These are phyloP conservation scores for Equus przewalskii DNA, from an alignment of 2,113 vertebrate genomes.

Conservation along the genomic window DNA sequence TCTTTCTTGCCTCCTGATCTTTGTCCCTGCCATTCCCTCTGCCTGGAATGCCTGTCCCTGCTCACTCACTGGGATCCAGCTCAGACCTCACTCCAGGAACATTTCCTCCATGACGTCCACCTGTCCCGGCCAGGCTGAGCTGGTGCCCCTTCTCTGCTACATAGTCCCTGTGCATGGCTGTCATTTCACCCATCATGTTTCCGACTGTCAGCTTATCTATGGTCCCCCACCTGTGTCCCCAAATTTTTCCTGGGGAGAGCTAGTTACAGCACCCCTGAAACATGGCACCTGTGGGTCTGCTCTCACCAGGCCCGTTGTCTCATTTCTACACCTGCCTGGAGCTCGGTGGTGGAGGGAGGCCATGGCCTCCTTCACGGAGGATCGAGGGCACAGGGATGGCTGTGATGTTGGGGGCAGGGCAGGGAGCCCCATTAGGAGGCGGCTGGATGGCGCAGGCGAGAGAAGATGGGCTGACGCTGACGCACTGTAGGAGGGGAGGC, in stretches of 20 bases:
- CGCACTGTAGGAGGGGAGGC: too few relatives aligned
- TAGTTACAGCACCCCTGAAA: not conserved
- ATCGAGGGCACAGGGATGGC: fast-evolving
- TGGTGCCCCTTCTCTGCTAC: not conserved
- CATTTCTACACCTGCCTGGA: not conserved
- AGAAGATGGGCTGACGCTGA: not conserved
- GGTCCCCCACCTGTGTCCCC: too few relatives aligned
- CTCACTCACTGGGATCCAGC: not conserved
- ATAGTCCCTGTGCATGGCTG: fast-evolving
- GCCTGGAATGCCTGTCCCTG: not conserved
- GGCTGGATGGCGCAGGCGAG: too few relatives aligned
- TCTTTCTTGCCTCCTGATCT: not conserved
- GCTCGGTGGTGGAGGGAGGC: not conserved
- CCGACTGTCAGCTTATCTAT: not conserved
- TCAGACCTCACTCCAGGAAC: not conserved
- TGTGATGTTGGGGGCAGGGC: not conserved
- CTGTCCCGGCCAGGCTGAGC: not conserved
- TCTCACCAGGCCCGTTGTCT: not conserved
- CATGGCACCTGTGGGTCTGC: not conserved
- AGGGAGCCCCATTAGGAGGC: not conserved
- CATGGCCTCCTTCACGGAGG: not conserved
- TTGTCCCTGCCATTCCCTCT: not conserved
- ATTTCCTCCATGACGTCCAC: not conserved
- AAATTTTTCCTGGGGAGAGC: not conserved
- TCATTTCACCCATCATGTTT: not conserved